These are phyloP conservation scores for Rhinatrema bivittatum DNA, from an alignment of 2,797 vertebrate species.

Conservation along the genomic window DNA sequence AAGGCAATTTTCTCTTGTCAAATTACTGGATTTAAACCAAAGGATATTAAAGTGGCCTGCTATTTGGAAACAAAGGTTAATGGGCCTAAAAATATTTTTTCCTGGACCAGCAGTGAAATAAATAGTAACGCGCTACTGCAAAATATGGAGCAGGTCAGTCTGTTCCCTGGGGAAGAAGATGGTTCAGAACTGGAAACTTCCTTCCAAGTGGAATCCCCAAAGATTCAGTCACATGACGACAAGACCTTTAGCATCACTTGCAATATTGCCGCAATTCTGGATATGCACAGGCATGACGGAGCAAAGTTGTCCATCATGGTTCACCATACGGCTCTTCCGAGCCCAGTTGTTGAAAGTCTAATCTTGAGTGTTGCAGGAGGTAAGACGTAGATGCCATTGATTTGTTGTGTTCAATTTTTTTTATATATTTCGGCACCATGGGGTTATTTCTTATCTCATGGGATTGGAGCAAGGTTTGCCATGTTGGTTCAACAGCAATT, in stretches of 20 bases:
- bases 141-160: neutral
- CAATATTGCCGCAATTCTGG: neutral
- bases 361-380: neutral
- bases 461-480: no score
- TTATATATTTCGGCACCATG: no score
- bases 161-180: neutral
- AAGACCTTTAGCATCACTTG: neutral
- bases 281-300: neutral
- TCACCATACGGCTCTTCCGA: neutral
- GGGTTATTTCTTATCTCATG: no score
- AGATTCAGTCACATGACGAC: neutral
- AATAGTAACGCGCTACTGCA: accelerated
- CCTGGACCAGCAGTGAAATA: neutral
- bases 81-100: neutral
- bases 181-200: neutral
- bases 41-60: neutral
- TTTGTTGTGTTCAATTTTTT: no score
- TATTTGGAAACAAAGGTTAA: neutral
- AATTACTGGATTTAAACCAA: conserved; percentile 3
- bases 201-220: neutral
- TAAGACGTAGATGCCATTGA: neutral
- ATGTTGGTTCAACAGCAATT: no score
- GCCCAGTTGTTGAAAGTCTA: neutral
- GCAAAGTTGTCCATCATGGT: neutral
- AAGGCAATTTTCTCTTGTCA: neutral